Evolutionary conservation across 2,113 vertebrate species (phyloP).

Genomic region (Telmatochromis brachygnathus): DNA sequence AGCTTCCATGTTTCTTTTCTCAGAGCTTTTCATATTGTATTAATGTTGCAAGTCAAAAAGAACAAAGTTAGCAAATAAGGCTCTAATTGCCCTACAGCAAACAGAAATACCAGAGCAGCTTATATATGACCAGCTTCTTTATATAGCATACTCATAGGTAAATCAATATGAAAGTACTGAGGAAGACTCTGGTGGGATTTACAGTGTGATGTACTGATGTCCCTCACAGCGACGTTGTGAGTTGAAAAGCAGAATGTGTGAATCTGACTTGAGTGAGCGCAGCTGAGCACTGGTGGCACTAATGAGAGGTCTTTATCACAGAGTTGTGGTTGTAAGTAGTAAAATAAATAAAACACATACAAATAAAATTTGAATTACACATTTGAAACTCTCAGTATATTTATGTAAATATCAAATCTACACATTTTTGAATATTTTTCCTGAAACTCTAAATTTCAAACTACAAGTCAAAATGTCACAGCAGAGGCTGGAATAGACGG

Average conservation of each 20-base stretch:
- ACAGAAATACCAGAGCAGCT: background rate
- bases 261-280: background rate
- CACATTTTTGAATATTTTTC: background rate
- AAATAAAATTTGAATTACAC: background rate
- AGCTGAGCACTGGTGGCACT: background rate
- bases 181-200: background rate
- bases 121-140: background rate
- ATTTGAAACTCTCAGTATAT: background rate
- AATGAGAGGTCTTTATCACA: background rate
- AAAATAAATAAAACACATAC: background rate
- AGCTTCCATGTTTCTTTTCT: background rate
- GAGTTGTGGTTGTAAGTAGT: background rate
- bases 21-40: background rate
- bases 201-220: background rate
- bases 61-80: background rate
- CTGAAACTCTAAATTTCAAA: background rate
- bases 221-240: background rate
- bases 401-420: background rate
- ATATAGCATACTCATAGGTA: background rate
- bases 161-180: background rate
- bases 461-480: accelerated
- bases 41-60: background rate
- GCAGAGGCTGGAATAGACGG: background rate
- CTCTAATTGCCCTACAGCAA: background rate
- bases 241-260: background rate